Base-by-base conservation (phyloP, 1,140 invertebrate genomes). In the Lasioglossum albipes region DNA sequence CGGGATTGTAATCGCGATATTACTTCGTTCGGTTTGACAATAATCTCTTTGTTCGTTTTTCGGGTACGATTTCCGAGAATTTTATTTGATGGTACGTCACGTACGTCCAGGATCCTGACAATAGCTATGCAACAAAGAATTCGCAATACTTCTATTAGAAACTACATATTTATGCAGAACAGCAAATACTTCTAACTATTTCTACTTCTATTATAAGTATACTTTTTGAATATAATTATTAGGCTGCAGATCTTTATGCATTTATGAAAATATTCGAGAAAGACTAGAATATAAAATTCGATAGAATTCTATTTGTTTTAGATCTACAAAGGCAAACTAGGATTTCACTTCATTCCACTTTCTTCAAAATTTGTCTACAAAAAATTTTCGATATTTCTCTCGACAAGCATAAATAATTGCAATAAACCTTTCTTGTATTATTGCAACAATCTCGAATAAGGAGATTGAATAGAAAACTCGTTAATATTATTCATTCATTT, bases 41-140 rank as follows among this genome's bases (percentile, higher is more conserved):
- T 68, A 67, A 54, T 20, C 61, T 71, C 45, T 31, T 61, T 69
- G 41, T 77, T 22, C 49, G 42, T 64, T 59, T 61, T 73, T 80
- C 54, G 13, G 20, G 20, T 0, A 49, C 20, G 62, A 22, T 59
- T 59, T 59, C 57, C 9, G n/a, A 41, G 27, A 36, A 57, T 57
- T 36, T 36, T 36, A 36, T 20, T 57, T 7, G 7, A 18, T 5
- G 20, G 18, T 67, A 64, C 41, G 18, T 67, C n/a, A 22, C n/a
- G 41, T 67, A 22, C 10, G 41, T 67, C 20, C 41, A 67, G 65
- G 20, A 67, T 67, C 41, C 9, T 41, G 20, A 67, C 7, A 45
- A 42, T 67, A 67, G 20, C 65, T 13, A 67, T 10, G 65, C 41
- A 67, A 67, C 42, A 67, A 67, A 67, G 65, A 67, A 67, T 45